phyloP scores from a whole-genome alignment of 2,888 invertebrate genomes.

The Malachius bipustulatus region DNA sequence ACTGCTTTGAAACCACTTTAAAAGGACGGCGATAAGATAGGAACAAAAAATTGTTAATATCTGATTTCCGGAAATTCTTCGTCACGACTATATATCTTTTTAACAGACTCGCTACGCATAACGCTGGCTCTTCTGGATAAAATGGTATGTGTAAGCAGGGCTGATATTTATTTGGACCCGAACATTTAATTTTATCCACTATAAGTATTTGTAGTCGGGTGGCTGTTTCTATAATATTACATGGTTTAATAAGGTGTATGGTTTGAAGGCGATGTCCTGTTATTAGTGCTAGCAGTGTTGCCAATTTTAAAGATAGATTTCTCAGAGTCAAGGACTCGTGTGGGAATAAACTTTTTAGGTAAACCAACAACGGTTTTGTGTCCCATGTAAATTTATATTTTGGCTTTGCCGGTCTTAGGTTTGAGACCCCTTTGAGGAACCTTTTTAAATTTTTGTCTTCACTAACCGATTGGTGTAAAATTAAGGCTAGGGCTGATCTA shows the following conservation, averaged over 20 bases:
- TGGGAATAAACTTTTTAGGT: conserved; percentile 11
- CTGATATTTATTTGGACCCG: conserved; percentile 11
- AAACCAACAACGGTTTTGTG: conserved; percentile 15
- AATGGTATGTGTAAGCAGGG: conserved; percentile 15
- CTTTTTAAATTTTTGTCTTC: conserved; percentile 17
- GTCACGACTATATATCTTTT: conserved; percentile 17
- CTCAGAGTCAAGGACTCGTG: conserved; percentile 9
- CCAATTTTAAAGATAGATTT: conserved; percentile 18
- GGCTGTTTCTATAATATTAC: conserved; percentile 11
- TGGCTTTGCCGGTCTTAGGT: conserved; percentile 17
- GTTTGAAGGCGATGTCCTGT: conserved; percentile 17
- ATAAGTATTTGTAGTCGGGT: too few relatives aligned
- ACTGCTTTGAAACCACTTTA: conserved; percentile 13
- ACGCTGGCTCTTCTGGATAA: conserved; percentile 13
- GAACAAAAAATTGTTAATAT: too few relatives aligned
- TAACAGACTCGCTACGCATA: conserved; percentile 16
- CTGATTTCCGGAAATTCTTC: too few relatives aligned
- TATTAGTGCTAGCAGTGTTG: conserved; percentile 19
- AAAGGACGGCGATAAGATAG: too few relatives aligned
- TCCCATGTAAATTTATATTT: conserved; percentile 25
- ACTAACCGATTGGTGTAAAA: conserved; percentile 16
- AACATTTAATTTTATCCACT: conserved; percentile 10
- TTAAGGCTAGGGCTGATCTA: conserved; percentile 22
- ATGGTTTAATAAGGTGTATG: conserved; percentile 16
- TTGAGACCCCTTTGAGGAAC: conserved; percentile 21